A percentile compares a stretch with the other conserved stretches of the same genome.
Conservation (phyloP, 2,797 vertebrate genomes). For the Clarias fuscus region DNA sequence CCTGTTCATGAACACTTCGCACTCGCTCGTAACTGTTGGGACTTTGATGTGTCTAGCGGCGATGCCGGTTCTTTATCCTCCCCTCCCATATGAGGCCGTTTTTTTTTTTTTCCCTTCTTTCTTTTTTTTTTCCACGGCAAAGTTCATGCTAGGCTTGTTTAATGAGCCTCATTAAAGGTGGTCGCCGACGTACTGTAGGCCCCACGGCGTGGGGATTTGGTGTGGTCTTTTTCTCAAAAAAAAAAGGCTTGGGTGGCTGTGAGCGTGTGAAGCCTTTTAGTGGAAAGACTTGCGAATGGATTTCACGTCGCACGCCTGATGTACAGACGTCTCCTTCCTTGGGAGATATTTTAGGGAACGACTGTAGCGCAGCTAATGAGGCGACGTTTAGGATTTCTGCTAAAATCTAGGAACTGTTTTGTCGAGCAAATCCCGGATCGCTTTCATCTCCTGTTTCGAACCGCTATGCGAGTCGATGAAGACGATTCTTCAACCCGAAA, state of each 20-base stretch:
- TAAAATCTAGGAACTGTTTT: background rate
- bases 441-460: background rate
- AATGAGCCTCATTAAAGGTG: constrained; percentile 66
- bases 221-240: constrained; percentile 59
- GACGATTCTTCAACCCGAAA: background rate
- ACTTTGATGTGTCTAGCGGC: constrained; percentile 53
- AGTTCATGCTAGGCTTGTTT: constrained; percentile 60
- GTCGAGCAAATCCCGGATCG: background rate
- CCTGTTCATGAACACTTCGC: constrained; percentile 34
- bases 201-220: constrained; percentile 59
- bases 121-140: constrained; percentile 44
- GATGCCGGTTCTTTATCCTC: constrained; percentile 13
- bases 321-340: background rate
- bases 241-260: constrained; percentile 64
- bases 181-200: constrained; percentile 44
- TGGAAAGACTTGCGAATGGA: constrained; percentile 68
- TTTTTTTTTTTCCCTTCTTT: background rate
- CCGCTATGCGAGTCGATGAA: background rate
- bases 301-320: constrained; percentile 27
- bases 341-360: constrained; percentile 18
- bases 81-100: background rate
- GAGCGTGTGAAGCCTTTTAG: constrained; percentile 60
- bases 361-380: constrained; percentile 5
- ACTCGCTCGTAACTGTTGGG: constrained; percentile 36
- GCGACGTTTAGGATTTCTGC: background rate